Conservation (phyloP, 2,113 vertebrate species). For the Petrocephalus zakoni region DNA sequence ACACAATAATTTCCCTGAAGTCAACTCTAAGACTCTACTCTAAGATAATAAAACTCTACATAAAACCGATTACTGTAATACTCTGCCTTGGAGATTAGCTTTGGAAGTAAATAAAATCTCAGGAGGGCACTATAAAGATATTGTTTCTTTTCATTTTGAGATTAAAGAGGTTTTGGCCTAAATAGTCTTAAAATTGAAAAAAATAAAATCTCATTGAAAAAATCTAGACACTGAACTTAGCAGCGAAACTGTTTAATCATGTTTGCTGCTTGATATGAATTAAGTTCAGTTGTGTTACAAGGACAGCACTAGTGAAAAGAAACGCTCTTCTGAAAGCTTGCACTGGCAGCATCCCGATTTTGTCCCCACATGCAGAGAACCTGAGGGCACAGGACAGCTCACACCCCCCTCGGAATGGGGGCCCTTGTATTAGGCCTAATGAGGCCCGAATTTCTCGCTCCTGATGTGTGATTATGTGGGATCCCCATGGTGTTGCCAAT, state of each 20-base stretch:
- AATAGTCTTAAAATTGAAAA: background rate
- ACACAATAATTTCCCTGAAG: background rate
- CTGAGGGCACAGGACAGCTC: background rate
- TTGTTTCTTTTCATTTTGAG: background rate
- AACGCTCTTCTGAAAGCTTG: background rate
- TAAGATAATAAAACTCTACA: constrained; percentile 1
- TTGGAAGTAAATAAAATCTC: background rate
- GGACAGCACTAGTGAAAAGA: background rate
- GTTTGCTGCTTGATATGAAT: background rate
- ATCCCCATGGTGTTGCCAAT: background rate
- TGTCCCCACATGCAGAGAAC: background rate
- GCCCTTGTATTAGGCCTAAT: background rate
- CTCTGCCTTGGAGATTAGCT: background rate
- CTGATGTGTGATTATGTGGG: background rate
- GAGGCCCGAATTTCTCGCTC: background rate
- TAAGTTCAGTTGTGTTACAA: background rate
- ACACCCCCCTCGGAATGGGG: background rate
- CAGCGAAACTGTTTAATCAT: background rate
- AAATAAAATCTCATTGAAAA: background rate
- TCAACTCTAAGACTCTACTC: background rate
- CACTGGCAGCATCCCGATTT: background rate
- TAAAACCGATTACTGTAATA: constrained; percentile 15
- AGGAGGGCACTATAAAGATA: background rate
- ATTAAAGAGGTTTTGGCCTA: background rate
- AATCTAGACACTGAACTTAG: background rate